Base-by-base conservation (phyloP, 2,888 invertebrate species). In the Amphimallon solstitiale region DNA sequence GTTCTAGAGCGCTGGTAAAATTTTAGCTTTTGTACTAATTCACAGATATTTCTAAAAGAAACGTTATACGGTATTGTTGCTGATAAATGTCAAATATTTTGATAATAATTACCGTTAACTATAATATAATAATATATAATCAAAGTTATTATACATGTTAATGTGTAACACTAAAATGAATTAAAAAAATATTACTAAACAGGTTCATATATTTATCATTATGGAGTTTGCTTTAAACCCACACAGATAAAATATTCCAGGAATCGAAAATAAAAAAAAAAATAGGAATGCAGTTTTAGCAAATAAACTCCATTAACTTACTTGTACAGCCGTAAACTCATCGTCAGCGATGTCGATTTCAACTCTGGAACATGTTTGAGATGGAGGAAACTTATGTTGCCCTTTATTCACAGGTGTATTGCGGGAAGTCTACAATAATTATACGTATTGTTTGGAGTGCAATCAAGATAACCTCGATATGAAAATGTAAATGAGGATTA, bases 281-380 rank as follows among this genome's bases (percentile, higher is more conserved):
- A 15, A 48, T 48, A 23, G 15, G 5, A 45, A 19, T 7, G 14
- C 29, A 54, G 37, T 35, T 17, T 40, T 7, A 21, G 10, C 45
- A 54, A 17, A 14, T 56, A 29, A 12, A 17, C n/a, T 2, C 9
- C 43, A 14, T 21, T 1, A 43, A 70, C 70, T 70, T 70, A 70
- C 70, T 34, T 69, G 67, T 15, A 52, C 65, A 19, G 77, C 77
- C 64, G 71, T 66, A 19, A 71, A 45, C 65, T 79, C 79, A 59
- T 72, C 71, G 46, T 78, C 78, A 52, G n/a, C n/a, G n/a, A n/a
- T n/a, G n/a, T n/a, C n/a, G n/a, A 71, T 76, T 37, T 76, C 76
- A 14, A 69, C 68, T 49, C 77, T 78, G 61, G 76, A 76, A 68
- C 74, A 76, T 23, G 74, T 63, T 40, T 68, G 67, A 64, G 75